A percentile compares a stretch with the other conserved stretches of the same genome.
phyloP scores from a whole-genome alignment of 2,797 vertebrate species.

The Darevskia nairensis region DNA sequence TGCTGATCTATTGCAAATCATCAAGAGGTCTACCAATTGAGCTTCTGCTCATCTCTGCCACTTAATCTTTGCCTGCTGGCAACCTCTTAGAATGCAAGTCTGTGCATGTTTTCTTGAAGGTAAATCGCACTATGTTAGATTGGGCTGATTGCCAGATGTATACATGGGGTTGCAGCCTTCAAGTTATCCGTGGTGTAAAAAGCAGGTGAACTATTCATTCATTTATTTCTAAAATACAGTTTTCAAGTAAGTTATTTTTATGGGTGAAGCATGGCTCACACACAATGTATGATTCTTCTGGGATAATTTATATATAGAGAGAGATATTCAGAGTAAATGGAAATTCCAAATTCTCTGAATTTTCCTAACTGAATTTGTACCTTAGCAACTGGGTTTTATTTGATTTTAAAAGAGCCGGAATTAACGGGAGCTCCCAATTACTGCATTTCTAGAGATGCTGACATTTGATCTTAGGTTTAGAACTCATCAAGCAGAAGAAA shows the following conservation, averaged over 20 bases:
- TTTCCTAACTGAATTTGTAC: neutral
- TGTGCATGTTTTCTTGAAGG: no score
- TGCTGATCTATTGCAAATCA: no score
- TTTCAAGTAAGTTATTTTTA: slow-evolving; percentile 53
- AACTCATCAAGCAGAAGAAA: neutral
- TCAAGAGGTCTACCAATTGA: no score
- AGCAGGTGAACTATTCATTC: neutral
- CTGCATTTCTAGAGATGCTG: neutral
- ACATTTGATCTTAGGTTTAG: neutral
- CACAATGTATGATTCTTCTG: slow-evolving; percentile 38
- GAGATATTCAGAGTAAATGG: neutral
- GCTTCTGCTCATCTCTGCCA: no score
- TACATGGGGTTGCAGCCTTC: slow-evolving; percentile 16
- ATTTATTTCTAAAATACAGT: slow-evolving; percentile 41
- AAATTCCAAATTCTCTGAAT: neutral
- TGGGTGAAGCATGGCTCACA: slow-evolving; percentile 25
- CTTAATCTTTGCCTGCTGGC: no score
- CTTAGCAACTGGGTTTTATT: accelerated
- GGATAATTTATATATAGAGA: slow-evolving; percentile 2
- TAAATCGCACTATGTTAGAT: no score
- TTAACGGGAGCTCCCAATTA: neutral
- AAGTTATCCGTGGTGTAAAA: neutral
- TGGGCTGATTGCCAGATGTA: no score
- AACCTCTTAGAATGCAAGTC: no score
- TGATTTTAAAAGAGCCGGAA: neutral